A percentile compares a stretch with the other conserved stretches of the same genome.
phyloP scores from a whole-genome alignment of 2,113 vertebrate genomes.

The Lepidothrix coronata region DNA sequence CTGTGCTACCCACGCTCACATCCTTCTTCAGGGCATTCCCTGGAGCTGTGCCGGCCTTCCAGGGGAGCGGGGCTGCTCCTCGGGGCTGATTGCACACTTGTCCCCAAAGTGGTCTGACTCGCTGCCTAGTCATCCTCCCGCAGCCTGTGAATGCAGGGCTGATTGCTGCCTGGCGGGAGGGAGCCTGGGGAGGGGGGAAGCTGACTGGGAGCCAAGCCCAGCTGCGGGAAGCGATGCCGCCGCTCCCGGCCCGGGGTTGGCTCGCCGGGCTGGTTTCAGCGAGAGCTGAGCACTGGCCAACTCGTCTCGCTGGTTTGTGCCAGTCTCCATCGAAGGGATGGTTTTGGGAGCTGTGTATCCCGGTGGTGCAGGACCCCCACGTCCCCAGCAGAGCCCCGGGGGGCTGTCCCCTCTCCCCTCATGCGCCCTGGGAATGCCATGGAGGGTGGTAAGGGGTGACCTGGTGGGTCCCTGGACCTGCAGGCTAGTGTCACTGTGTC shows the following conservation, averaged over 20 bases:
- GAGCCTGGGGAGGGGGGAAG: background rate
- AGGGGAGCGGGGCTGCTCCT: background rate
- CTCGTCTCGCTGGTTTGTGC: background rate
- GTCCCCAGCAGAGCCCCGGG: background rate
- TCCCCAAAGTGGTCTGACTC: slow-evolving; percentile 40
- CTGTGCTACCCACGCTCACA: background rate
- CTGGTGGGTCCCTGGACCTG: accelerated
- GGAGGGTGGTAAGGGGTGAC: background rate
- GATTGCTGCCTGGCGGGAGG: slow-evolving; percentile 48
- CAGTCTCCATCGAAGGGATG: accelerated
- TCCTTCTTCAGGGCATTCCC: background rate
- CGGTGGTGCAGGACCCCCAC: accelerated
- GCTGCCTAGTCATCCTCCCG: slow-evolving; percentile 53
- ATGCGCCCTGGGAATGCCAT: background rate
- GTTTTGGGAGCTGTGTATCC: background rate
- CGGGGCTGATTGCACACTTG: slow-evolving; percentile 40
- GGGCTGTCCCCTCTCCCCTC: background rate
- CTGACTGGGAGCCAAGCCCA: slow-evolving; percentile 35
- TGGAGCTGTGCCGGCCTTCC: background rate
- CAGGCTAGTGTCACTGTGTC: background rate
- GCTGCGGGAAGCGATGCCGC: slow-evolving; percentile 26
- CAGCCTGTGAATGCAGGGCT: slow-evolving; percentile 51
- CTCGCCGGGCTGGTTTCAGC: background rate
- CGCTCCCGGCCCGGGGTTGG: background rate
- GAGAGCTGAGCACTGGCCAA: background rate